Evolutionary conservation across 2,888 invertebrate genomes (phyloP), one percentile per base, ranked within the genome.

Genomic region (Listrodromus nycthemerus): DNA sequence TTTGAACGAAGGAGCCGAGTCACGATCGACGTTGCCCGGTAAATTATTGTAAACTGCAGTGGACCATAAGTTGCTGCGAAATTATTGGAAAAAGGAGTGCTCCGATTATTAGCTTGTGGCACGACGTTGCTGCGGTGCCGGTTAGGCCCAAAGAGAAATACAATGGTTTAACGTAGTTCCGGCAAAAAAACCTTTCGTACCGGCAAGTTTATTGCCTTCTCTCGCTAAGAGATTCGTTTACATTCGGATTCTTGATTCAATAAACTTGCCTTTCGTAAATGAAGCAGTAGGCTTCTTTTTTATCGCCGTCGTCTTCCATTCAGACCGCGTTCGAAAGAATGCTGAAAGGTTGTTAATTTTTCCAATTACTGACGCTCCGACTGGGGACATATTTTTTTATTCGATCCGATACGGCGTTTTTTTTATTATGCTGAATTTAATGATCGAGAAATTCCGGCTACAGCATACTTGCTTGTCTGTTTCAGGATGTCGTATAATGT

Each of bases 401-500:
- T 16, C 41, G 41, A 13, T 45, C 13, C 4, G 4, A 16, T 1
- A 13, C 41, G 0, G 41, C 41, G 13, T 45, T 4, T 45, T 45
- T 10, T 10, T 45, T 2, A 16, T 3, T 45, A 16, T 4, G 16
- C 16, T 45, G 3, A 45, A 45, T 45, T 45, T 16, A 45, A 45
- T 16, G 41, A 45, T 16, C 41, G 1, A 3, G 13, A 45, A 16
- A 16, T 45, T 45, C 41, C 41, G 5, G 4, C 4, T 7, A 7
- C 50, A 58, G 24, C 16, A 19, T 7, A n/a, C 19, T 16, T 8
- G n/a, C 8, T 27, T 16, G 21, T 10, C 27, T 67, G 21, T 86
- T 84, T 21, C 83, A 91, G 89, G 78, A 92, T 92, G 92, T 90
- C 90, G 73, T 92, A 91, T 85, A 86, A 84, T 48, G n/a, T 89